Base-by-base conservation (phyloP, 37 sponge, comb jelly and placozoan genomes). In the Cliona cf. orientalis region DNA sequence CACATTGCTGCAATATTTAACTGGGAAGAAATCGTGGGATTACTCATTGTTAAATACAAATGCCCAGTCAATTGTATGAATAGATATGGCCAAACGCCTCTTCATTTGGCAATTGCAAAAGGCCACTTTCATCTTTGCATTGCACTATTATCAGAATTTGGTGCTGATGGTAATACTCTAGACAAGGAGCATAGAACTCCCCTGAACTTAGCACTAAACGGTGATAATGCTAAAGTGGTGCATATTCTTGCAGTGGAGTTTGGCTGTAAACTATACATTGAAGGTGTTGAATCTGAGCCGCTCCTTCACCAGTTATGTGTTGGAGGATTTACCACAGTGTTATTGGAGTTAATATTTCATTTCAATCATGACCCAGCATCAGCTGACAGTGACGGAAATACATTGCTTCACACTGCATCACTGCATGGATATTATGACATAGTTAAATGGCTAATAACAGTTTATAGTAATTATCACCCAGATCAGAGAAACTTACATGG, bases 191-290 rank as follows among this genome's bases (percentile, higher is more conserved):
- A 44, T 71, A n/a, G 42, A 21, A 71, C 45, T 23, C 46, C 71
- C 23, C 71, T 71, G 42, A 22, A 44, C 46, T 23, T 29, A 3
- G 69, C 82, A 39, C 72, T 72, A 1, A 29, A 23, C 2, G 29
- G 45, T 46, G 69, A 19, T 22, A 59, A 68, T 34, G 21, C 67
- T 41, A 42, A 76, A 42, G 60, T 76, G 26, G 69, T 76, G 29
- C 6, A 43, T 12, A 22, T 29, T 41, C 61, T 84, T 42, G 40
- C 76, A 12, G 44, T 40, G 21, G 76, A 76, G 69, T 84, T 76
- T 73, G 74, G 74, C 40, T 37, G 73, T 34, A 44, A 41, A 28
- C 74, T 74, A 34, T 17, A 53, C 26, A 35, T 73, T 2, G 55
- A 29, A 73, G 74, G 57, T 36, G 11, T 35, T 2, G 3, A 11